Evolutionary conservation across 1,140 invertebrate species (phyloP).

Genomic region (Eulimnadia texana): DNA sequence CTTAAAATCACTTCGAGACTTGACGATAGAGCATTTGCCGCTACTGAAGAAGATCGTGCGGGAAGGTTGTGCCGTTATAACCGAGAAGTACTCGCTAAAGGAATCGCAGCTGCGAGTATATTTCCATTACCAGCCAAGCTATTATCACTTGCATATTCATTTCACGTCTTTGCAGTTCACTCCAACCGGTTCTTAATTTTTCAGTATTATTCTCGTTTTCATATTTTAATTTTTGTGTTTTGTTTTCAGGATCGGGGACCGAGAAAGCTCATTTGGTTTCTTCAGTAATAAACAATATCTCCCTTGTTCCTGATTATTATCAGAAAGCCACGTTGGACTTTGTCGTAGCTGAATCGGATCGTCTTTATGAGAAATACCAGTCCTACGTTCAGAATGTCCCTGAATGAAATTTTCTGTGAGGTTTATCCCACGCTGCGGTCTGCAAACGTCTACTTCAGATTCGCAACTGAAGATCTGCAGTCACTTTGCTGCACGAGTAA

Average conservation of each 20-base stretch:
- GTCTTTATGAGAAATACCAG: slow-evolving; percentile 6
- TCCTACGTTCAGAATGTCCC: background rate
- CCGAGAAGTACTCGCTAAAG: slow-evolving; percentile 59
- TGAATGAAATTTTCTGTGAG: slow-evolving; percentile 6
- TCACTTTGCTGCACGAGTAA: background rate
- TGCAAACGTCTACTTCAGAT: slow-evolving; percentile 2
- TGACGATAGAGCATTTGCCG: slow-evolving; percentile 58
- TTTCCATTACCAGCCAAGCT: slow-evolving; percentile 92
- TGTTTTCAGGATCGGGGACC: slow-evolving; percentile 42
- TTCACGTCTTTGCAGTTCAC: slow-evolving; percentile 72
- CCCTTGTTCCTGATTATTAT: slow-evolving; percentile 69
- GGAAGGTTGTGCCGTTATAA: slow-evolving; percentile 56
- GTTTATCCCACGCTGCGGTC: background rate
- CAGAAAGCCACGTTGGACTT: slow-evolving; percentile 52
- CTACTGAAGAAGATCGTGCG: slow-evolving; percentile 65
- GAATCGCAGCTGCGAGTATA: slow-evolving; percentile 62
- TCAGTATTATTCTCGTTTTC: slow-evolving; percentile 10
- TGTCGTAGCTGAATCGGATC: slow-evolving; percentile 22
- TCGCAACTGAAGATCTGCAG: background rate
- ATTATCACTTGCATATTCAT: slow-evolving; percentile 92
- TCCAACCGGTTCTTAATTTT: slow-evolving; percentile 45
- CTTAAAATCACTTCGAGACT: slow-evolving; percentile 69
- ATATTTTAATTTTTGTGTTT: slow-evolving; percentile 10
- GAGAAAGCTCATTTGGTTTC: slow-evolving; percentile 74
- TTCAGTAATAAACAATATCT: slow-evolving; percentile 82